Base-by-base conservation (phyloP, 2,113 vertebrate genomes). In the Collichthys lucidus region DNA sequence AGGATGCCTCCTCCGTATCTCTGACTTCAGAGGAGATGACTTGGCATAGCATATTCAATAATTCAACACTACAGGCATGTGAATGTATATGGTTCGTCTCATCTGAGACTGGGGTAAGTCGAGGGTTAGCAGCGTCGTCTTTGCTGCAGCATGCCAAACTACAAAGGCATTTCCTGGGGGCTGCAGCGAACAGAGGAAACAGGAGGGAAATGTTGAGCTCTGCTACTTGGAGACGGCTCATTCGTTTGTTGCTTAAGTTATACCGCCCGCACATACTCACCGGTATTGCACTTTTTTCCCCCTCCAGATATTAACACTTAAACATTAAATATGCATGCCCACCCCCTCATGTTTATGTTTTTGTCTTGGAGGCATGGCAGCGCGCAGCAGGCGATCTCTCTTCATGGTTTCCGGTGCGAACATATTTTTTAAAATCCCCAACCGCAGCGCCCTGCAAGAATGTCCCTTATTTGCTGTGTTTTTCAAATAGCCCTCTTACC, bases 261-360 rank as follows among this genome's bases (percentile, higher is more conserved):
- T 65, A 55, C 77, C 63, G 14, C 87, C 64, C 11, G 79, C 85
- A 66, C 81, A 65, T 62, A 47, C 80, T 88, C 87, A 62, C 65
- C 31, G 74, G 57, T 79, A 71, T 82, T 77, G 73, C 79, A 78
- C 86, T 87, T 79, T 68, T 85, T 66, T 64, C n/a, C 70, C 35
- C 90, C 89, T 80, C 72, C 68, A 91, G 93, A 87, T 92, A 93
- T 91, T 84, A 92, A 86, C 82, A 78, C 88, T 77, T 84, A 72
- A 69, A 53, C 84, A 88, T 94, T 88, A 92, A 93, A 94, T 90
- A 92, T 94, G 92, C 90, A 94, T 89, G 80, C 68, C 85, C 84
- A n/a, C 83, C 84, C 85, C 84, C 88, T 83, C 87, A 50, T 91
- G 77, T 90, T 91, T 86, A 82, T 92, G 89, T 92, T 90, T 90